Percentiles rank a stretch among this genome's conserved stretches.
phyloP scores from a whole-genome alignment of 2,113 vertebrate genomes.

The Lota lota region DNA sequence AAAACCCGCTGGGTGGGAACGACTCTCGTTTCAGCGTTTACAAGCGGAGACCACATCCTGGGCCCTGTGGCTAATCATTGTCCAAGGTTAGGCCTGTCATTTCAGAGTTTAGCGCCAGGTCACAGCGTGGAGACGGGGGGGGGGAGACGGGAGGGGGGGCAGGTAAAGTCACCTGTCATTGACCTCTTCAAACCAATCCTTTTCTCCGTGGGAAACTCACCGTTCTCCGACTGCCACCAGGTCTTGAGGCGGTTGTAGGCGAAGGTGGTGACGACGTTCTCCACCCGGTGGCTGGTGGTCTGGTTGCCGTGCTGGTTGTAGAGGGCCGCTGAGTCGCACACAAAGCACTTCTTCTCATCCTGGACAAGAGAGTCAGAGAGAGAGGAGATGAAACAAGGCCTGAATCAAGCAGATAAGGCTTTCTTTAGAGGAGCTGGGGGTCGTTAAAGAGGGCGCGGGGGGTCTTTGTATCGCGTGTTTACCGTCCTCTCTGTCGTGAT shows the following conservation, averaged over 20 bases:
- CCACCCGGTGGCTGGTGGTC: slow-evolving; percentile 83
- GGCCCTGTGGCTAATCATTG: slow-evolving; percentile 24
- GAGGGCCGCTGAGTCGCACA: slow-evolving; percentile 78
- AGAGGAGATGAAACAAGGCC: neutral
- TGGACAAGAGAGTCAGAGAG: slow-evolving; percentile 43
- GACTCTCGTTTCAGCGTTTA: neutral
- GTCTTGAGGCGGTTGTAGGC: slow-evolving; percentile 91
- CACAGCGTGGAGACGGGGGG: slow-evolving; percentile 26
- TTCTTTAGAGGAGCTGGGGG: no score
- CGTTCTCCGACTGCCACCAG: slow-evolving; percentile 99
- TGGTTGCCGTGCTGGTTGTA: slow-evolving; percentile 75
- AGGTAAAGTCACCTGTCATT: neutral
- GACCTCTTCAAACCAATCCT: no score
- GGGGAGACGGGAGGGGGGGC: neutral
- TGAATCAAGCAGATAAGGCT: no score
- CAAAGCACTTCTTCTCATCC: slow-evolving; percentile 98
- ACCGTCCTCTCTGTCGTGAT: neutral
- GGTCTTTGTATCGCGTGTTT: neutral
- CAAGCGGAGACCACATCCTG: neutral
- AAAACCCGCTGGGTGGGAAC: neutral
- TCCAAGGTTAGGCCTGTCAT: slow-evolving; percentile 20
- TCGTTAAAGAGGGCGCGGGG: neutral
- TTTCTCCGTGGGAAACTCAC: slow-evolving; percentile 66
- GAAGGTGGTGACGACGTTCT: slow-evolving; percentile 94
- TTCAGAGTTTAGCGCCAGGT: slow-evolving; percentile 32